Evolutionary conservation across 2,113 vertebrate genomes (phyloP).

Genomic region (Spermophilus dauricus): DNA sequence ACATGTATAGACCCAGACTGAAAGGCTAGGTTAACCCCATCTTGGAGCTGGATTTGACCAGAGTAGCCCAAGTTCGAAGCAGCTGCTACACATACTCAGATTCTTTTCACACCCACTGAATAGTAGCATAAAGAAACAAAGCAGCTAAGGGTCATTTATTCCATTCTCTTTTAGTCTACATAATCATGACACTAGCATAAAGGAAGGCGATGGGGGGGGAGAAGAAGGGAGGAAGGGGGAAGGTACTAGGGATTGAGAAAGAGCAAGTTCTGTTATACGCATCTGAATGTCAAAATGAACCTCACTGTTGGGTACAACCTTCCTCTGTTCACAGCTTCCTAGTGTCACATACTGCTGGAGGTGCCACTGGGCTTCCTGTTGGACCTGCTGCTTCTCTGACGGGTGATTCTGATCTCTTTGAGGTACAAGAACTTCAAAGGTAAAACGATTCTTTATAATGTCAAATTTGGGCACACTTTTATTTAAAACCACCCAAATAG

Average conservation of each 20-base stretch:
- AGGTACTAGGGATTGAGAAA: too few species aligned
- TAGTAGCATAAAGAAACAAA: conserved; percentile 17
- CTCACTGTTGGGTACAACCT: neutral
- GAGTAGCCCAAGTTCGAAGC: neutral
- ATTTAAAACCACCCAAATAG: neutral
- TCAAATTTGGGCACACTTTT: neutral
- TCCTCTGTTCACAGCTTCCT: neutral
- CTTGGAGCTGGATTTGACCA: neutral
- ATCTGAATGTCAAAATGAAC: too few species aligned
- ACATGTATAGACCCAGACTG: neutral
- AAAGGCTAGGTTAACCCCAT: neutral
- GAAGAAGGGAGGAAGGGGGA: too few species aligned
- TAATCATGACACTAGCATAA: too few species aligned
- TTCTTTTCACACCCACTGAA: too few species aligned
- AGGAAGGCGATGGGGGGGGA: too few species aligned
- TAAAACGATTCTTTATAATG: neutral
- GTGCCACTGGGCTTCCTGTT: neutral
- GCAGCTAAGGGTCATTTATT: neutral
- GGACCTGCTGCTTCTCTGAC: neutral
- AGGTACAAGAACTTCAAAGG: neutral
- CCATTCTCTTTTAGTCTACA: neutral
- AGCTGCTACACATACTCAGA: neutral
- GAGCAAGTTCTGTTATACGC: too few species aligned
- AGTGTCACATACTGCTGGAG: too few species aligned
- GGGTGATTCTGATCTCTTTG: neutral